These are phyloP conservation scores for Sitophilus oryzae DNA, from an alignment of 1,140 invertebrate species.

Conservation along the genomic window DNA sequence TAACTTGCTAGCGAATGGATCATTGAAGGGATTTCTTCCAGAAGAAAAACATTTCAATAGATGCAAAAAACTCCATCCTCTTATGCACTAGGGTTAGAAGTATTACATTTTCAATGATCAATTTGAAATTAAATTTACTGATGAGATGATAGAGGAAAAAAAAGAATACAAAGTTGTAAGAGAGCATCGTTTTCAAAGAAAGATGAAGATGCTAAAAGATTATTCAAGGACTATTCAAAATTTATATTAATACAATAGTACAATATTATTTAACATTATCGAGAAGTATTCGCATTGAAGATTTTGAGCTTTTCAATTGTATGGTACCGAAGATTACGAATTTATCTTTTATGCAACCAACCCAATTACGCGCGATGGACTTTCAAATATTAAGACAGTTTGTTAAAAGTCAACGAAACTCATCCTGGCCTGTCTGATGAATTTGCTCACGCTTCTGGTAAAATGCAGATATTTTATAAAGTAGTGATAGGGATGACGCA, in stretches of 20 bases:
- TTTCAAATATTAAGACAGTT: conserved; percentile 10
- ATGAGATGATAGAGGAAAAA: too few species aligned
- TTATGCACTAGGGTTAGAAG: conserved; percentile 34
- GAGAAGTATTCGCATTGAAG: conserved; percentile 30
- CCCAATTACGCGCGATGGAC: conserved; percentile 10
- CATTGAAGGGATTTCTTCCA: conserved; percentile 38
- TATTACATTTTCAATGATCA: conserved; percentile 31
- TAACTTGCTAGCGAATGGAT: conserved; percentile 36
- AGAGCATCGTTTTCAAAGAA: too few species aligned
- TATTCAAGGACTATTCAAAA: too few species aligned
- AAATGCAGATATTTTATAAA: too few species aligned
- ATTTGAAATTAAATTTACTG: too few species aligned
- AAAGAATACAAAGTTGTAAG: too few species aligned
- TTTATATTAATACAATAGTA: too few species aligned
- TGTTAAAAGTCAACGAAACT: conserved; percentile 17
- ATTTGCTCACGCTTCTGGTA: too few species aligned
- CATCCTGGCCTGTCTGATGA: too few species aligned
- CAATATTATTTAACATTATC: conserved; percentile 28
- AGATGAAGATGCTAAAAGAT: too few species aligned
- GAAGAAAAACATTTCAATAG: conserved; percentile 42
- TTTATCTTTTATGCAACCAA: conserved; percentile 19
- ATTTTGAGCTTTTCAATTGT: conserved; percentile 31
- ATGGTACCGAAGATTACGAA: conserved; percentile 16
- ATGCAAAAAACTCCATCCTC: conserved; percentile 39
- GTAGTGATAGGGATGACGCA: too few species aligned